Base-by-base conservation (phyloP, 2,888 invertebrate species). In the Amphimallon solstitiale region DNA sequence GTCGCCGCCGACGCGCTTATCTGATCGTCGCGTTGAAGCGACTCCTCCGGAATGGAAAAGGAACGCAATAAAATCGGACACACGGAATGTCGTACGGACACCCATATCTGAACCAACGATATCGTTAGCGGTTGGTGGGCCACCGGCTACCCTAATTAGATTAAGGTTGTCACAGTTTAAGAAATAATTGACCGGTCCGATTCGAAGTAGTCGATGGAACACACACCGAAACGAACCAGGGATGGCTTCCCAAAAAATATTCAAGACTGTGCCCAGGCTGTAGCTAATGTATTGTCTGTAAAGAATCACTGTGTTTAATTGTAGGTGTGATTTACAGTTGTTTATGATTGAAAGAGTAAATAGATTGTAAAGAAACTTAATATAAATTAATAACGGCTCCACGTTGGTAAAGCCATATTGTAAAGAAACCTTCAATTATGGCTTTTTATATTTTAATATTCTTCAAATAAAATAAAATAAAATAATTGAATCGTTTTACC, bases 91-190 rank as follows among this genome's bases (percentile, higher is more conserved):
- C 48, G 19, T 38, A 43, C 35, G 34, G 61, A 34, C 59, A 17
- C 34, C 54, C 40, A 15, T 49, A 62, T 62, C 62, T 49, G 48
- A 62, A n/a, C n/a, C n/a, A 49, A 62, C 62, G 64, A 70, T 72
- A 76, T 77, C 74, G 68, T 72, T 75, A 74, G 75, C 76, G 79
- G 78, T 79, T 74, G 75, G 75, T 74, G 75, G 75, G 74, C 78
- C 78, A 75, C 77, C 71, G 74, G 72, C 71, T 72, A 70, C 74
- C 76, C 76, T 78, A 78, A 79, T 79, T 78, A 79, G 79, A 79
- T 79, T 79, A 81, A 78, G 76, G 76, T 77, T 80, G 80, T 80
- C 80, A 79, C 79, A 79, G 78, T 80, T 81, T 77, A 77, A 76
- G 76, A 77, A 78, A 79, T 79, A 81, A 80, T 81, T 80, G 80